Conservation (phyloP, 2,888 invertebrate genomes). For the Eupithecia dodoneata region DNA sequence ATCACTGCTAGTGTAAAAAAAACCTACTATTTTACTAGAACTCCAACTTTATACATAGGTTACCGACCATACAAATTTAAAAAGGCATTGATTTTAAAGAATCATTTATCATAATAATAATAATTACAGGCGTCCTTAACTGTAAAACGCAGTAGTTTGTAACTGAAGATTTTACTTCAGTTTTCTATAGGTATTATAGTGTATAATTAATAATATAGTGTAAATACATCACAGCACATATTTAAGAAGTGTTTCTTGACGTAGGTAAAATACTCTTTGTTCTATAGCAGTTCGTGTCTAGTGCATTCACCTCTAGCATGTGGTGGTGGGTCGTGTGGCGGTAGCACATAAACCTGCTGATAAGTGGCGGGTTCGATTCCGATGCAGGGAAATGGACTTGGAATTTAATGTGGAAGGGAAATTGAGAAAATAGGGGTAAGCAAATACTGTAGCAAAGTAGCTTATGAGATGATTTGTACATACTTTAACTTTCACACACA, state of each 20-base stretch:
- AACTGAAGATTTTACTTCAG: no score
- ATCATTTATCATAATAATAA: no score
- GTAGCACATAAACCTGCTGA: neutral
- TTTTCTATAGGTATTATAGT: no score
- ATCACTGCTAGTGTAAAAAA: no score
- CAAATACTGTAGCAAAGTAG: neutral
- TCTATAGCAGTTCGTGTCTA: neutral
- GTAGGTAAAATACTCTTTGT: neutral
- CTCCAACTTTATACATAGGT: no score
- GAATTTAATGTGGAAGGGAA: neutral
- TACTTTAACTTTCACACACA: neutral
- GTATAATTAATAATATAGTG: no score
- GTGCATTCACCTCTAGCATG: slow-evolving; percentile 11
- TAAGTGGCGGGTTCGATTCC: neutral
- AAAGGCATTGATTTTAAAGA: no score
- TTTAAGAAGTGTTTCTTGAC: neutral
- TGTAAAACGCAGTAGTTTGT: no score
- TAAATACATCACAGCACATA: no score
- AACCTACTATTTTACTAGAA: no score
- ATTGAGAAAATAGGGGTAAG: neutral
- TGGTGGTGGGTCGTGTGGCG: neutral
- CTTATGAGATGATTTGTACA: neutral
- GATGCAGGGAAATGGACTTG: neutral
- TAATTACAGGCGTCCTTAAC: no score
- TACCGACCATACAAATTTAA: no score